Evolutionary conservation across 2,797 vertebrate genomes (phyloP).

Genomic region (Prunella strophiata): DNA sequence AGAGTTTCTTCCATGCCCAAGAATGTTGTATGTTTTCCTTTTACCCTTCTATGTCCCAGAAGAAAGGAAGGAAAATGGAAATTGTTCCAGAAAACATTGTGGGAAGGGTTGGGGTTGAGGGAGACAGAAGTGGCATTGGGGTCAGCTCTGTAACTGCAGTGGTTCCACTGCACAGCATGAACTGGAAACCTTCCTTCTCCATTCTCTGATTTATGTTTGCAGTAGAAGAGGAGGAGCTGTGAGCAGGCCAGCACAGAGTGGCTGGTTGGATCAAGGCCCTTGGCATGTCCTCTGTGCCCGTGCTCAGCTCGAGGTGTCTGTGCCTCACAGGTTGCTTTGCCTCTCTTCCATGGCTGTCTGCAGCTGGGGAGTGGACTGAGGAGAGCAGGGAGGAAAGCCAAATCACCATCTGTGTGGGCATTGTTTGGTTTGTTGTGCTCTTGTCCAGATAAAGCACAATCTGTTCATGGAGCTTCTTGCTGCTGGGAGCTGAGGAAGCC

Average conservation of each 20-base stretch:
- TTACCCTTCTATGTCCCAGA: background rate
- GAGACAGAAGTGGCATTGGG: background rate
- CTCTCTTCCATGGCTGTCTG: background rate
- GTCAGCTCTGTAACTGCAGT: background rate
- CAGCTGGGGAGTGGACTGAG: background rate
- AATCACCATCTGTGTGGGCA: background rate
- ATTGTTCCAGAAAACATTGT: background rate
- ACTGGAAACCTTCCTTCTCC: accelerated
- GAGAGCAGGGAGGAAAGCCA: background rate
- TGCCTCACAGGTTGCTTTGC: background rate
- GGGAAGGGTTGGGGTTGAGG: background rate
- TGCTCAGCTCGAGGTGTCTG: background rate
- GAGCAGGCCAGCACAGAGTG: background rate
- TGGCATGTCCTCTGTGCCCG: accelerated
- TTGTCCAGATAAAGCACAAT: background rate
- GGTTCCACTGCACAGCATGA: background rate
- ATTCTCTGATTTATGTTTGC: background rate
- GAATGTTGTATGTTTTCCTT: background rate
- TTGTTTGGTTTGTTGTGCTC: background rate
- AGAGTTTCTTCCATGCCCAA: background rate
- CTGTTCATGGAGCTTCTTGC: background rate
- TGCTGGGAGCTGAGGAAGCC: background rate
- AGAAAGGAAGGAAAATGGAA: background rate
- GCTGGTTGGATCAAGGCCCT: background rate
- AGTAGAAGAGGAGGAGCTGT: background rate